Percentiles rank a stretch among this genome's conserved stretches.
phyloP scores from a whole-genome alignment of 2,888 invertebrate species.

The Apodemia duryi region DNA sequence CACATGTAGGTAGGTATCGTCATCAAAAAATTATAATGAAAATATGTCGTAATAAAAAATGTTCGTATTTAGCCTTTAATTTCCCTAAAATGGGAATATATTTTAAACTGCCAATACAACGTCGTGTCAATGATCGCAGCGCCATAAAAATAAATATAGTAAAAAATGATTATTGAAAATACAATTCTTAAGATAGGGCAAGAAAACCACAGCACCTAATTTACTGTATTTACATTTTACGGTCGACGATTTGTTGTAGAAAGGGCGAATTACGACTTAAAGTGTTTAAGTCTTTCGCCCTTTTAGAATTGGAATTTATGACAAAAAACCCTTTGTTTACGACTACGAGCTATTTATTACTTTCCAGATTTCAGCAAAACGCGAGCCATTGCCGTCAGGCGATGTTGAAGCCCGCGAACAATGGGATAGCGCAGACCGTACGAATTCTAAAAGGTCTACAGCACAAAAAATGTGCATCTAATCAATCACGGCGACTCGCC shows the following conservation, averaged over 20 bases:
- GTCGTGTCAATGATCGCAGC: too few relatives aligned
- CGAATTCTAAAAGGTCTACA: conserved; percentile 42
- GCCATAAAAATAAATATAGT: too few relatives aligned
- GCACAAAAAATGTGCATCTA: conserved; percentile 64
- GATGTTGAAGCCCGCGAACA: conserved; percentile 50
- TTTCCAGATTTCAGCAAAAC: conserved; percentile 35
- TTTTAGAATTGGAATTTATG: conserved; percentile 44
- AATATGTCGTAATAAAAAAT: too few relatives aligned
- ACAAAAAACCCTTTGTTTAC: conserved; percentile 40
- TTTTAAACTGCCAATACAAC: too few relatives aligned
- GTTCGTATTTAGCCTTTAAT: too few relatives aligned
- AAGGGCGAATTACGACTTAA: neutral
- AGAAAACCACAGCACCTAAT: neutral
- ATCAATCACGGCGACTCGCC: conserved; percentile 63
- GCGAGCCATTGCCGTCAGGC: conserved; percentile 34
- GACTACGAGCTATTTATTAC: conserved; percentile 57
- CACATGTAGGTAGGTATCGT: too few relatives aligned
- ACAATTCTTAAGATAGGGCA: too few relatives aligned
- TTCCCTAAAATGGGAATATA: too few relatives aligned
- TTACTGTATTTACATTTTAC: neutral
- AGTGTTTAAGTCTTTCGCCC: conserved; percentile 30
- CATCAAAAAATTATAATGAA: too few relatives aligned
- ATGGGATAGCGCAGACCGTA: conserved; percentile 44
- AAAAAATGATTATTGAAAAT: too few relatives aligned
- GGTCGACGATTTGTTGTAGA: neutral